Conservation (phyloP, 2,888 invertebrate genomes). For the Cryptocheilus praepositus region DNA sequence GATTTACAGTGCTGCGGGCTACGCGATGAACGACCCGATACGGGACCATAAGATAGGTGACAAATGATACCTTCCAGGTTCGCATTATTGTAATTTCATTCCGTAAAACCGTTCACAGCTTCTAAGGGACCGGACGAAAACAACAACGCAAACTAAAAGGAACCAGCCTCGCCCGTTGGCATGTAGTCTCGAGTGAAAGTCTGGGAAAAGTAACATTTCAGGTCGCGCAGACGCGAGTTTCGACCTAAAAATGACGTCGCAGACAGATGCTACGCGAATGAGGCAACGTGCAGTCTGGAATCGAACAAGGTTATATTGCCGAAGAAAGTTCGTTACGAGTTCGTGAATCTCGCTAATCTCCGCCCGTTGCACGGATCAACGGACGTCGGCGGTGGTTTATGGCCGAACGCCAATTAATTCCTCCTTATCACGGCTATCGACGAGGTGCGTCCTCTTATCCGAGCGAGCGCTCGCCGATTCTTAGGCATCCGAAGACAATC, state of each 20-base stretch:
- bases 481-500: too few relatives aligned
- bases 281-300: constrained; percentile 3
- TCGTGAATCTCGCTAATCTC: background rate
- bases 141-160: too few relatives aligned
- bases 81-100: constrained; percentile 62
- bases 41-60: constrained; percentile 51
- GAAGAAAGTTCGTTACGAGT: constrained; percentile 7
- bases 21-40: constrained; percentile 17
- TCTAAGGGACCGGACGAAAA: constrained; percentile 24
- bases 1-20: constrained; percentile 59
- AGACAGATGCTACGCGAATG: background rate
- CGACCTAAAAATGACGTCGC: constrained; percentile 1
- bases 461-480: too few relatives aligned
- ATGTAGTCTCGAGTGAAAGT: too few relatives aligned
- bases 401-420: too few relatives aligned
- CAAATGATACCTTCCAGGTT: constrained; percentile 60
- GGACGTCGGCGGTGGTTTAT: too few relatives aligned
- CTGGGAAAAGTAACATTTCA: background rate
- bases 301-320: background rate
- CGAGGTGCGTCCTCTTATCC: too few relatives aligned
- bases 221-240: constrained; percentile 2
- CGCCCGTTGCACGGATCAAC: too few relatives aligned
- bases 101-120: constrained; percentile 21
- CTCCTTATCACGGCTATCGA: too few relatives aligned
- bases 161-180: constrained; percentile 15